These are phyloP conservation scores for Corythornis cristatus DNA, from an alignment of 2,113 vertebrate species.

Conservation along the genomic window DNA sequence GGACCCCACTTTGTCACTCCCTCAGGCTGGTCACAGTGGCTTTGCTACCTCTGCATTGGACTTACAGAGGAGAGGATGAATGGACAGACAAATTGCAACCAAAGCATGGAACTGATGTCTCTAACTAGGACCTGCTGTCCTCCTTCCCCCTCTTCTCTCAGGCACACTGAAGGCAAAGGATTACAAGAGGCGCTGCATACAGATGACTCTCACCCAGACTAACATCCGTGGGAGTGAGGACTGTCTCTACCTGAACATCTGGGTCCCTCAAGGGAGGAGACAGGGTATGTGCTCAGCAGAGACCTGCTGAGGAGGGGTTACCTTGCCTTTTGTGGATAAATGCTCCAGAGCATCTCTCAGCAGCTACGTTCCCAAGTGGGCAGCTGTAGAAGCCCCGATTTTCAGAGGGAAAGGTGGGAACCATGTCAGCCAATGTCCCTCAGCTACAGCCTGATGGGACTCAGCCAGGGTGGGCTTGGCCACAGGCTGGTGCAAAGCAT, in stretches of 20 bases:
- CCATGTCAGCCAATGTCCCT: not conserved
- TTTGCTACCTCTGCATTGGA: not conserved
- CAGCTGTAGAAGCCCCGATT: not conserved
- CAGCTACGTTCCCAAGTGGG: not conserved
- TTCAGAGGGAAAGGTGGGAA: not conserved
- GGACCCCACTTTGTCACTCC: not conserved
- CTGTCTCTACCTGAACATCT: constrained; percentile 96
- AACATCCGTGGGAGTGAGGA: constrained; percentile 80
- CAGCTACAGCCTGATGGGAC: not conserved
- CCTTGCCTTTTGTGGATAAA: not conserved
- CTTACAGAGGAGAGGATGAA: not conserved
- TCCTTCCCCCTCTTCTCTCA: not conserved
- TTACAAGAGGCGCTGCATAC: constrained; percentile 81
- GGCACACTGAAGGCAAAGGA: constrained; percentile 80
- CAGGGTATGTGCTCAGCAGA: constrained; percentile 45
- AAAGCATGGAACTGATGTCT: not conserved
- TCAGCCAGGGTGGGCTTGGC: not conserved
- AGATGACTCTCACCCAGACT: constrained; percentile 77
- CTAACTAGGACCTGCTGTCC: not conserved
- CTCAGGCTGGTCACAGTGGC: fast-evolving
- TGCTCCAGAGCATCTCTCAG: not conserved
- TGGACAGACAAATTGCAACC: not conserved
- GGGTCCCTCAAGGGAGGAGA: constrained; percentile 84
- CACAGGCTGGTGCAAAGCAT: not conserved
- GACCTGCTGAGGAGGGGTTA: not conserved